phyloP scores from a whole-genome alignment of 2,797 vertebrate species.

The Urophycis tenuis region DNA sequence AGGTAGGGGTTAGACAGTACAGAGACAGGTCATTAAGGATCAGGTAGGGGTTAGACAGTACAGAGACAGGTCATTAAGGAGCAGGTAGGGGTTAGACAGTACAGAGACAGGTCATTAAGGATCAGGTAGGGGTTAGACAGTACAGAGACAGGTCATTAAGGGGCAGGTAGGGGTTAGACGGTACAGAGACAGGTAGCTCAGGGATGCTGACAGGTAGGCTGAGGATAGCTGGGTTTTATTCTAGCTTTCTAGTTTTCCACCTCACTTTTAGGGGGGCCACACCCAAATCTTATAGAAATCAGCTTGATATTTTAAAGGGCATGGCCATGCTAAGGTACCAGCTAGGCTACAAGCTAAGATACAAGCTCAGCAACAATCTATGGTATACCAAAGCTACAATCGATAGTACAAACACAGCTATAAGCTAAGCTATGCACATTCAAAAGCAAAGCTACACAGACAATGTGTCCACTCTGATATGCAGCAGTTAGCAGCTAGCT shows the following conservation, averaged over 20 bases:
- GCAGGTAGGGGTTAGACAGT: too few relatives aligned
- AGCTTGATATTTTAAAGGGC: not conserved
- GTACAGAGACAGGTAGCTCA: too few relatives aligned
- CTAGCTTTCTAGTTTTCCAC: not conserved
- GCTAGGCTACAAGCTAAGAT: not conserved
- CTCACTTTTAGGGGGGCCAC: not conserved
- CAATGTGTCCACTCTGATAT: not conserved
- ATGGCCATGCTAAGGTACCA: not conserved
- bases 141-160: too few relatives aligned
- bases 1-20: not conserved
- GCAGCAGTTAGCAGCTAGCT: not conserved
- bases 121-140: too few relatives aligned
- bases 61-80: too few relatives aligned
- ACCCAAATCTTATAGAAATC: not conserved
- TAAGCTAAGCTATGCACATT: too few relatives aligned
- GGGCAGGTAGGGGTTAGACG: too few relatives aligned
- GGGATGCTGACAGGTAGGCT: too few relatives aligned
- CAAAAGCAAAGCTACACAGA: too few relatives aligned
- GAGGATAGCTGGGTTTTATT: not conserved
- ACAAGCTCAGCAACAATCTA: not conserved
- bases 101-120: not conserved
- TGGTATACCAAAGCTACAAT: too few relatives aligned
- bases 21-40: not conserved
- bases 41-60: not conserved
- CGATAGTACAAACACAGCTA: too few relatives aligned